A percentile compares a stretch with the other conserved stretches of the same genome.
Conservation (phyloP, 2,113 vertebrate genomes). For the Tupaia tana region DNA sequence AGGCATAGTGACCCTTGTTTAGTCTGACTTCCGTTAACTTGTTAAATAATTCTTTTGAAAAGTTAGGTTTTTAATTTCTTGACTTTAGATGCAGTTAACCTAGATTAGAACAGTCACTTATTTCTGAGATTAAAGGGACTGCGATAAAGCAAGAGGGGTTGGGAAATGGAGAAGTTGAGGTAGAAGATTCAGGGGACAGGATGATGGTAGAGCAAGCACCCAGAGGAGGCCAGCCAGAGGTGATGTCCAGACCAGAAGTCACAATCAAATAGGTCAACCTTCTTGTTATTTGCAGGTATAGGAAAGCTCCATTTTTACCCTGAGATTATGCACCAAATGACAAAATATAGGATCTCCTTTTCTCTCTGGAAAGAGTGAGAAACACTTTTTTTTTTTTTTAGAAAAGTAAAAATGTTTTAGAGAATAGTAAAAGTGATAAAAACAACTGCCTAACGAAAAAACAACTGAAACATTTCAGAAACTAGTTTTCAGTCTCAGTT, state of each 20-base stretch:
- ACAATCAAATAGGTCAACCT: too few relatives aligned
- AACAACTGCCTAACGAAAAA: not conserved
- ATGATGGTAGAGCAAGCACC: too few relatives aligned
- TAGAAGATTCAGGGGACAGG: too few relatives aligned
- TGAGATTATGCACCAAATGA: not conserved
- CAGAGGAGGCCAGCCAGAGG: too few relatives aligned
- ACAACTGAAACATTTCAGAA: not conserved
- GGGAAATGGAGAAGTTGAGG: too few relatives aligned
- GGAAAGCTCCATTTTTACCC: not conserved
- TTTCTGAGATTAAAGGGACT: too few relatives aligned
- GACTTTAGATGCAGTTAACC: not conserved
- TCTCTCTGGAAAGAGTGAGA: not conserved
- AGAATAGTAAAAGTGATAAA: not conserved
- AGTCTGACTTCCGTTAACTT: conserved; percentile 52
- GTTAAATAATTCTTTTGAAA: conserved; percentile 29
- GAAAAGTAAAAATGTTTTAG: conserved; percentile 9
- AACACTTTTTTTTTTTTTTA: not conserved
- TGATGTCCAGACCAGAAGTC: too few relatives aligned
- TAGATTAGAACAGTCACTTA: not conserved
- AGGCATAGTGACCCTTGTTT: not conserved
- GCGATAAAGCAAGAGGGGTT: too few relatives aligned
- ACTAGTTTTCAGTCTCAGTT: not conserved
- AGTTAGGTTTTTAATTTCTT: conserved; percentile 32
- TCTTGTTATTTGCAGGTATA: conserved; percentile 15
- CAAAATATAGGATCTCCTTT: not conserved